Base-by-base conservation (phyloP, 2,113 vertebrate species). In the Megaleporinus macrocephalus region DNA sequence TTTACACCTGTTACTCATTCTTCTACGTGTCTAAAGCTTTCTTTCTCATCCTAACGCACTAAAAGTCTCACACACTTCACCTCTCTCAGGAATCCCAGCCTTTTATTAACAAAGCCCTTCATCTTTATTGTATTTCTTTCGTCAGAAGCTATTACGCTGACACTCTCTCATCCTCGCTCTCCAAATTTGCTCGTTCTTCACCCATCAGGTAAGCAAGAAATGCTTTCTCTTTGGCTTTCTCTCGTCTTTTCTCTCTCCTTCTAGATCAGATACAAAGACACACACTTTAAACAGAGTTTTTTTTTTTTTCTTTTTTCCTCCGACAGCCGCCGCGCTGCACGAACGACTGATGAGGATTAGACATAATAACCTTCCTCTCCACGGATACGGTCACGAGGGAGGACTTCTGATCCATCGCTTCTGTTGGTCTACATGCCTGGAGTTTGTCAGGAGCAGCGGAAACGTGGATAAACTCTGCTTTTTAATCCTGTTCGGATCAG, bases 271-370 rank as follows among this genome's bases (percentile, higher is more conserved):
- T 5, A 65, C 26, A 5, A 24, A 29, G 18, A 27, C 24, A 5
- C 15, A 30, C 41, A 49, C 75, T 11, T 76, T 65, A 61, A 68
- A 9, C 66, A 12, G 33, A 70, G 36, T 4, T 9, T 4, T 41
- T 33, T 20, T 33, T 9, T 62, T 22, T 22, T n/a, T n/a, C n/a
- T 24, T 27, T 63, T 11, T 63, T 5, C 12, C 14, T 65, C 62
- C 18, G 10, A 20, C 6, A 57, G 53, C 22, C 49, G 49, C 4
- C 16, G 4, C 22, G n/a, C 73, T 33, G n/a, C 24, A 44, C n/a
- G 29, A 47, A 66, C 6, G 41, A 47, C 18, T 63, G 75, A 47
- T 51, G 75, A 27, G 26, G 75, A 78, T 66, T 66, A 53, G 61
- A 49, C 16, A 20, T 76, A 76, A 76, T 44, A 41, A 18, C 57